Evolutionary conservation across 2,113 vertebrate species (phyloP), one percentile per base, ranked within the genome.

Genomic region (Serinus canaria): DNA sequence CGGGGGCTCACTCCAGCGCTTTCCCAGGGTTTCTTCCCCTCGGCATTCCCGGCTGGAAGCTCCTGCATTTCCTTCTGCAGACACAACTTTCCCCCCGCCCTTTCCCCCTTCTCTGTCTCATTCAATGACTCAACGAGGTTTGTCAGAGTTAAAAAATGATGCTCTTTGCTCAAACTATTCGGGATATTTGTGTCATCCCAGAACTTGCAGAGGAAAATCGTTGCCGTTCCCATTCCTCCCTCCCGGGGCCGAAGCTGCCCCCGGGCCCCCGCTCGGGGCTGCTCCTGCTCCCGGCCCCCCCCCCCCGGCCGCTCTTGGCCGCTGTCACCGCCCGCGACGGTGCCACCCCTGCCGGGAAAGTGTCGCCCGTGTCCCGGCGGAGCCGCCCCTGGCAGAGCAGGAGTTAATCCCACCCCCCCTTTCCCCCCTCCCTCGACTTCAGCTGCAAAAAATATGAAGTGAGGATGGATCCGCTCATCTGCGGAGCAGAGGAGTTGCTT

Each of bases 371-470:
- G 70, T 8, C 76, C 52, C 46, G 7, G 21, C 11, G 6, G 68
- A 30, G 49, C 39, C 41, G 33, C 43, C 60, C 59, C 62, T 2
- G 84, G 78, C 25, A 55, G 35, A 15, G 15, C 16, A 95, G 12
- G 95, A 17, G 96, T 95, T 94, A 96, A 93, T 33, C 37, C 52
- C 11, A 0, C 55, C 39, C 55, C 66, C 25, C 17, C 35, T 23
- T 41, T 10, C 24, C 58, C 52, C n/a, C 47, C 20, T 52, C 43
- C 25, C 37, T 55, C 73, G 53, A 37, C 81, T 96, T 98, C 97
- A 97, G 97, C 97, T 98, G 97, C 98, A 94, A 95, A 97, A 98
- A 98, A 98, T 97, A 98, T 94, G 95, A 96, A 77, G 91, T 64
- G 95, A 96, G 94, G 96, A 95, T 68, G 88, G 92, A 95, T 96